These are phyloP conservation scores for Pomacea maculata DNA, from an alignment of 1,140 invertebrate genomes.

Conservation along the genomic window DNA sequence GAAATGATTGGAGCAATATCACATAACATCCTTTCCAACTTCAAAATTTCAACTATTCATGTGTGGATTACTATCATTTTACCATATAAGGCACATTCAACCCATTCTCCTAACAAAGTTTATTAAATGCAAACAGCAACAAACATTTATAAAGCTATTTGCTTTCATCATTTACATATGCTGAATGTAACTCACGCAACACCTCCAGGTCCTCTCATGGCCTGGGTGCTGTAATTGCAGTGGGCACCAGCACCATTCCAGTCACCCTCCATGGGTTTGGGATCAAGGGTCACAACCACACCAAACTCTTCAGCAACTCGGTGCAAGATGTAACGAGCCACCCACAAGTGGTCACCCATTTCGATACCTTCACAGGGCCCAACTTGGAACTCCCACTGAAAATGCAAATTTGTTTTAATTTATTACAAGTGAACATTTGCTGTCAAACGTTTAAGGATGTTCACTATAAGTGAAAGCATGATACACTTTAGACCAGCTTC, in stretches of 20 bases:
- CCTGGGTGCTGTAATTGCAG: conserved; percentile 88
- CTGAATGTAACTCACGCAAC: conserved; percentile 65
- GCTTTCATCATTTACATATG: not conserved
- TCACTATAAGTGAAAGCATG: too few species aligned
- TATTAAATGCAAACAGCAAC: not conserved
- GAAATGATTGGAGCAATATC: too few species aligned
- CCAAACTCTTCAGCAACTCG: conserved; percentile 92
- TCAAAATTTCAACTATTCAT: too few species aligned
- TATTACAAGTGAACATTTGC: too few species aligned
- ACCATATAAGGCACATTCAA: not conserved
- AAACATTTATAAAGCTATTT: too few species aligned
- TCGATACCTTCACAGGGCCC: conserved; percentile 71
- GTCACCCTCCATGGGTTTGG: conserved; percentile 85
- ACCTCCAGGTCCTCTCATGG: conserved; percentile 86
- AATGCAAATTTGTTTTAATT: not conserved
- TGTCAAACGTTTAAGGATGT: too few species aligned
- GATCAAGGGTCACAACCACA: conserved; percentile 86
- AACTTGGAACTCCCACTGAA: conserved; percentile 69
- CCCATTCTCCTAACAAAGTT: not conserved
- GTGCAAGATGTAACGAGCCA: conserved; percentile 82
- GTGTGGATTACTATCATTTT: not conserved
- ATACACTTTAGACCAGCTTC: too few species aligned
- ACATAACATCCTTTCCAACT: too few species aligned
- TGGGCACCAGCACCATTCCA: conserved; percentile 93
- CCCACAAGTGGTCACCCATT: conserved; percentile 90